Evolutionary conservation across 2,113 vertebrate species (phyloP).

Genomic region (Fulica atra): DNA sequence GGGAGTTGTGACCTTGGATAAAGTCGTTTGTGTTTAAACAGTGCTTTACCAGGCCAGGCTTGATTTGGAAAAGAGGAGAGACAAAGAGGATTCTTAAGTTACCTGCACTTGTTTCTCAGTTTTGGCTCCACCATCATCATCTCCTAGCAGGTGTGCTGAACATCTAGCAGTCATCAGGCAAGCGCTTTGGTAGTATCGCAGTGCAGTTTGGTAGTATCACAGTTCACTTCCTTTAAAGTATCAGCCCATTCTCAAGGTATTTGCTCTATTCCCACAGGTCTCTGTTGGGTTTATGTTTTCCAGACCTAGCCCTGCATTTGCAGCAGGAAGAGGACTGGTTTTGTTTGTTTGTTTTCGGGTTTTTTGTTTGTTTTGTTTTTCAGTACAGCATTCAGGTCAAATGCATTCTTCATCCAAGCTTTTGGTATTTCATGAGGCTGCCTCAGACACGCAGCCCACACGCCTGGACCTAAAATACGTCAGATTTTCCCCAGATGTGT

Average conservation of each 20-base stretch:
- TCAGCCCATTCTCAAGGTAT: background rate
- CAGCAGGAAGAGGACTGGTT: background rate
- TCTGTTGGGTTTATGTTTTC: background rate
- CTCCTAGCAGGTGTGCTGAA: background rate
- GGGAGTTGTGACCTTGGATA: background rate
- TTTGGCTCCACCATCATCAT: background rate
- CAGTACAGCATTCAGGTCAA: background rate
- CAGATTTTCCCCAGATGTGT: constrained; percentile 1
- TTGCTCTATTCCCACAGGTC: background rate
- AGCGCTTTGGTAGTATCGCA: background rate
- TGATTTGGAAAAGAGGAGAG: background rate
- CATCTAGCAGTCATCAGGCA: background rate
- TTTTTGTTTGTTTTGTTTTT: too few relatives aligned
- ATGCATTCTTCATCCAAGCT: background rate
- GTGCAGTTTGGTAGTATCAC: background rate
- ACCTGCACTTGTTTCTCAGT: background rate
- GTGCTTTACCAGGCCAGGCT: background rate
- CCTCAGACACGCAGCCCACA: background rate
- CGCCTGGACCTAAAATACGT: background rate
- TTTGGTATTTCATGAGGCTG: background rate
- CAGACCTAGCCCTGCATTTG: background rate
- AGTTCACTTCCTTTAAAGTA: background rate
- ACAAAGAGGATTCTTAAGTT: background rate
- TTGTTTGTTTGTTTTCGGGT: too few relatives aligned
- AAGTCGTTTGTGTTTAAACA: background rate